Evolutionary conservation across 2,888 invertebrate genomes (phyloP), one percentile per base, ranked within the genome.

Genomic region (Galerucella nymphaeae): DNA sequence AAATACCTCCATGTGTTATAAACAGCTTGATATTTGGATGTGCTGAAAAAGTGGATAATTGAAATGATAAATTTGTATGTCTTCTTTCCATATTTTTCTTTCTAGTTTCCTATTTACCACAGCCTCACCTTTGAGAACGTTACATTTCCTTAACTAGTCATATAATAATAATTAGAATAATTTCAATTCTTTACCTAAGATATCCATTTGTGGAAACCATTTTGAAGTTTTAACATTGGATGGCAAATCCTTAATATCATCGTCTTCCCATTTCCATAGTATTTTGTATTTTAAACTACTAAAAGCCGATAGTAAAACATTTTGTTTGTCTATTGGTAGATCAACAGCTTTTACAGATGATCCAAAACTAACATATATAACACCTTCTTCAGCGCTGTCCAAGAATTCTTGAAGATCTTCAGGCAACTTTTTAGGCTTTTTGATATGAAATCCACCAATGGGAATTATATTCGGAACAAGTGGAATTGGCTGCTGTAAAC

Each of bases 231-330:
- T 61, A 18, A 90, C 83, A 76, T 88, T 88, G 20, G 78, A 74
- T 4, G 87, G 86, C 55, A 80, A 73, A 67, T 77, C 78, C 13
- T 78, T 79, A 30, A 83, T 67, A n/a, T 48, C 63, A 16, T 90
- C 88, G 0, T 89, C 89, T 77, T 75, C 74, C 71, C 91, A 93
- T 85, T 93, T 93, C 92, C 91, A 92, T 23, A 93, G 81, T 0
- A 93, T 89, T 6, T 88, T 90, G 75, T 92, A 90, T 75, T 91
- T 91, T 0, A 92, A 79, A 73, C 87, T 87, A 0, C 88, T 85
- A 66, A 93, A 89, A 2, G 88, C 89, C 71, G 89, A 89, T 9
- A 90, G 83, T 50, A 93, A 87, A 0, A 87, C 88, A 30, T 87
- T 82, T 30, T 87, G 85, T 75, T 88, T 90, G 1, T 89, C 87